A percentile compares a stretch with the other conserved stretches of the same genome.
Evolutionary conservation across 2,888 invertebrate species (phyloP).

Genomic region (Pegoplata infirma): DNA sequence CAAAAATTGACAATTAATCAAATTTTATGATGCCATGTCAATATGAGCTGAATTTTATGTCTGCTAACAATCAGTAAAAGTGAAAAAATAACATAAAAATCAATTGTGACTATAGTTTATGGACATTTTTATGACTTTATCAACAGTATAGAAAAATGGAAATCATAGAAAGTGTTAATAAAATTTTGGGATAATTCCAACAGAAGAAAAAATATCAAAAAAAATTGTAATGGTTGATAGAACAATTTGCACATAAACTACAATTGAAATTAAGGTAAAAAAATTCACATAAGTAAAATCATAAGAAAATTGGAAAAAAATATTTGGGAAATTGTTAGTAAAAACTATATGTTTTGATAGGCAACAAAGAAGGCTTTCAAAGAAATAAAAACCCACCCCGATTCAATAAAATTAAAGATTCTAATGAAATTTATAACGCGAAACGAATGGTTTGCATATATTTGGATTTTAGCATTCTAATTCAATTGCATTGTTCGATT

Average conservation of each 20-base stretch:
- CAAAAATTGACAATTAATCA: conserved; percentile 4
- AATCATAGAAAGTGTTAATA: not conserved
- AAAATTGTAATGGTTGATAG: conserved; percentile 16
- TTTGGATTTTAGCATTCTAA: not conserved
- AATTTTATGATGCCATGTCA: not conserved
- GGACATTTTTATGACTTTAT: conserved; percentile 39
- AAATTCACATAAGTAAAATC: conserved; percentile 22
- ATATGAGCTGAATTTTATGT: conserved; percentile 33
- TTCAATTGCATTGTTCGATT: not conserved
- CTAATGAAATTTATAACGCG: not conserved
- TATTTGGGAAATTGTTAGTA: conserved; percentile 10
- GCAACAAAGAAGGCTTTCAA: not conserved
- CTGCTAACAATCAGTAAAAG: conserved; percentile 10
- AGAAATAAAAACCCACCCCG: conserved; percentile 3
- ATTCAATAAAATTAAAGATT: not conserved
- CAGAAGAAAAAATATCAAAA: not conserved
- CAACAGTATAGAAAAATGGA: not conserved
- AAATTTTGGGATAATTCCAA: no score
- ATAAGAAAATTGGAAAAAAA: conserved; percentile 16
- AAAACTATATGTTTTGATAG: not conserved
- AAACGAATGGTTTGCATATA: not conserved
- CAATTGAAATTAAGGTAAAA: conserved; percentile 7
- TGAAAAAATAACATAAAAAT: conserved; percentile 5
- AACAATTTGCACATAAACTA: conserved; percentile 7
- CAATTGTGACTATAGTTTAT: conserved; percentile 37